Evolutionary conservation across 64 coral and sea anemone genomes (phyloP), one percentile per base, ranked within the genome.

Genomic region (Porites lutea): DNA sequence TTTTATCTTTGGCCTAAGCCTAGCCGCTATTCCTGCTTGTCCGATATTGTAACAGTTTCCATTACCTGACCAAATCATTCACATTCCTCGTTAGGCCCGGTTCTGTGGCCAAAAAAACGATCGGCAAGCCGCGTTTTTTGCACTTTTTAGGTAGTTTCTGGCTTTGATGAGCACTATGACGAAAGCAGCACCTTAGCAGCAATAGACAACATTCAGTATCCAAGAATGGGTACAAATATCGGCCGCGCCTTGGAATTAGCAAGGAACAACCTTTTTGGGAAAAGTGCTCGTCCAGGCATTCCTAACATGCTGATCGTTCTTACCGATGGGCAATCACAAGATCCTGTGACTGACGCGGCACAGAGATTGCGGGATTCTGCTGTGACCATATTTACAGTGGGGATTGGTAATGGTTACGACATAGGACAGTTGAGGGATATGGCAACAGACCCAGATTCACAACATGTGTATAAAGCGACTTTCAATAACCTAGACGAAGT

Each of bases 391-490:
- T 64, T 90, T 48, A 49, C 12, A 12, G 48, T 95, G 15, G 93
- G 93, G 1, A 75, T 93, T 67, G 95, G 95, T 19, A 12, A 65
- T n/a, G 44, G 20, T 0, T 90, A 44, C 58, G 48, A 89, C 16
- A 48, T 13, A 3, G 2, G 14, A 4, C 53, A 96, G 47, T 45
- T 96, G 16, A 44, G 51, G 4, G 21, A 43, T 2, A 93, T 96
- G 88, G 95, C 87, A 1, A 90, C 91, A 7, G 67, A 90, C 16
- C 87, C 95, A 5, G 77, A 90, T 2, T 37, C 43, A 2, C 62
- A 87, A 2, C 87, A 96, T 81, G 88, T 96, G 65, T 73, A 90
- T 57, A 86, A 20, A 59, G 87, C 87, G 1, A 75, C 79, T 15
- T 93, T 96, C 55, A 6, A 90, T 22, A 3, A 93, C 19, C 45